Evolutionary conservation across 2,888 invertebrate species (phyloP), one percentile per base, ranked within the genome.

Genomic region (Mimas tiliae): DNA sequence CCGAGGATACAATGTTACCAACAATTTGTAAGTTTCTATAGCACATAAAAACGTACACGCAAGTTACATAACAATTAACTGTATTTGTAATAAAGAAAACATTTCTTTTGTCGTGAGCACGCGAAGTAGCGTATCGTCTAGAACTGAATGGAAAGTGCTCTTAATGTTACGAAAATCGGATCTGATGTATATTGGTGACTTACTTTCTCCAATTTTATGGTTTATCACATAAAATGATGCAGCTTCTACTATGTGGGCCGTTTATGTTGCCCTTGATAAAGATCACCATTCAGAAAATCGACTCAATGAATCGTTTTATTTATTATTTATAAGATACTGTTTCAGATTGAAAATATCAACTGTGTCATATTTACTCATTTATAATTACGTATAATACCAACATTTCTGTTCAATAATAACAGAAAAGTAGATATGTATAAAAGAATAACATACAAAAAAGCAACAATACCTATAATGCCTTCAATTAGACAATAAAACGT

Each of bases 11-110:
- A n/a, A 48, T 48, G 64, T 53, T 68, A 68, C 52, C 53, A 58
- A 69, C 67, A 69, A 69, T 69, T 66, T 53, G 58, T 67, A 64
- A 64, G 64, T 69, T 73, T 71, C 71, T 70, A 68, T 68, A 69
- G 62, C 62, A 21, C 1, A 62, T 64, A 73, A 68, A 68, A 69
- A 68, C 63, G 21, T 27, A 62, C 67, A 68, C 55, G 65, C 65
- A 65, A 9, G 42, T 58, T 58, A 58, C 42, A 58, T 42, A 58
- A 55, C 38, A 55, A 34, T 58, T 38, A 42, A 19, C n/a, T n/a
- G 42, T 58, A 42, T 58, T 58, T 58, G 12, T 21, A 52, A 34
- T 34, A 33, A 53, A 34, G 34, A 53, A 34, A 7, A 33, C 14
- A 33, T 53, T 33, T 53, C 27, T 52, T 27, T 27, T 52, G 52